Evolutionary conservation across 2,888 invertebrate species (phyloP).

Genomic region (Epirrhoe alternata): DNA sequence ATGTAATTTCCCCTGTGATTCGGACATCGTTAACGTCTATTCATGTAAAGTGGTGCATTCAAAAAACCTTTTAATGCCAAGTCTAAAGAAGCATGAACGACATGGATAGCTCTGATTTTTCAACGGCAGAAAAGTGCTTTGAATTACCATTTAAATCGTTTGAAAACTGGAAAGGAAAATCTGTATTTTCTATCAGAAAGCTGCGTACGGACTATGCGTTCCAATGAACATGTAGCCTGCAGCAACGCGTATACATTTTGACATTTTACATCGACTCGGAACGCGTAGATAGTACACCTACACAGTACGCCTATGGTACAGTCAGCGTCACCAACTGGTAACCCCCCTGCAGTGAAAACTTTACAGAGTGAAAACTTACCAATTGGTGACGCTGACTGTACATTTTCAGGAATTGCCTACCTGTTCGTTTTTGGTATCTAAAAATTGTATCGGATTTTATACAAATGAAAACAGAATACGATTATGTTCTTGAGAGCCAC

Average conservation of each 20-base stretch:
- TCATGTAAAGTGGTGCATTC: constrained; percentile 64
- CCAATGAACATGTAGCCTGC: no score
- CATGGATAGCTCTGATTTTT: constrained; percentile 24
- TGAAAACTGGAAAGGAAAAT: neutral
- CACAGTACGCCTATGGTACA: no score
- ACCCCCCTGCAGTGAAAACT: no score
- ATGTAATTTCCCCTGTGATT: constrained; percentile 71
- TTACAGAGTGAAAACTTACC: no score
- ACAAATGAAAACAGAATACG: neutral
- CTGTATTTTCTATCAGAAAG: no score
- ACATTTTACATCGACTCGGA: no score
- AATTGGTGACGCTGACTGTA: no score
- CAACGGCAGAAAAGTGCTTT: constrained; percentile 18
- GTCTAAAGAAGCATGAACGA: constrained; percentile 28
- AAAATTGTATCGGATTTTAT: neutral
- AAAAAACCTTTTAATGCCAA: constrained; percentile 44
- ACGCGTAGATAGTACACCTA: no score
- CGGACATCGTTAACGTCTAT: constrained; percentile 74
- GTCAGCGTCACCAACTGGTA: no score
- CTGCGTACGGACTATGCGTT: no score
- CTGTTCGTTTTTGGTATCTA: neutral
- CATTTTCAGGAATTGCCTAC: neutral
- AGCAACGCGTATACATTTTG: no score
- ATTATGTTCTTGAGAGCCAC: no score
- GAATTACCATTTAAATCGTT: neutral